Percentiles rank a stretch among this genome's conserved stretches.
These are phyloP conservation scores for Bubo scandiacus DNA, from an alignment of 2,113 vertebrate species.

Conservation along the genomic window DNA sequence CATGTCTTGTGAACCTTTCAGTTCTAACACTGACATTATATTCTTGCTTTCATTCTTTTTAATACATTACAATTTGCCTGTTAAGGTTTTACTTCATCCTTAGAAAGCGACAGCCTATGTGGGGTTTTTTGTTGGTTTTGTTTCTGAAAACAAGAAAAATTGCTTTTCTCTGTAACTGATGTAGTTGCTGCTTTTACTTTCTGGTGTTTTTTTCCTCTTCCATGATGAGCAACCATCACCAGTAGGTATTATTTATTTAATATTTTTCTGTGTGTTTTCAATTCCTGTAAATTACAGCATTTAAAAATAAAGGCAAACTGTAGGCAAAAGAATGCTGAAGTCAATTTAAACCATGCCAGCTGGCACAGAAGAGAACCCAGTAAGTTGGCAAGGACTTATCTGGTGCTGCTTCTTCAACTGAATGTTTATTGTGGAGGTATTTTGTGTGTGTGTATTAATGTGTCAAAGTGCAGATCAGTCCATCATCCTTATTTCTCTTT, in stretches of 20 bases:
- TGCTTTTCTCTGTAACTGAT: neutral
- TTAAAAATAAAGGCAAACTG: neutral
- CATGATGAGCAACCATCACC: neutral
- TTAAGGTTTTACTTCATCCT: neutral
- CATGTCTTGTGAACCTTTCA: neutral
- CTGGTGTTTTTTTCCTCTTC: neutral
- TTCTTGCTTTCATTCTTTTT: neutral
- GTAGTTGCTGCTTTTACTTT: neutral
- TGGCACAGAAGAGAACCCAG: neutral
- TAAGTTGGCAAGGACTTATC: neutral
- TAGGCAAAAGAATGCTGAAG: neutral
- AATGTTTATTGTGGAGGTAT: neutral
- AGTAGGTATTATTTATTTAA: neutral
- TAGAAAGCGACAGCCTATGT: neutral
- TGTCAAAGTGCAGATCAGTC: neutral
- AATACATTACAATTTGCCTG: neutral
- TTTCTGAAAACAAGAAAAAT: neutral
- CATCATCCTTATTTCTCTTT: neutral
- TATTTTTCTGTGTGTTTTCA: neutral
- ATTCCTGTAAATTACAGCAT: neutral
- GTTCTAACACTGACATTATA: neutral
- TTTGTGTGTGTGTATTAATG: neutral
- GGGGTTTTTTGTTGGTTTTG: neutral
- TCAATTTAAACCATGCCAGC: neutral
- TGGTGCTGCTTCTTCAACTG: neutral